These are phyloP conservation scores for Zosterops lateralis DNA, from an alignment of 2,113 vertebrate genomes.

Conservation along the genomic window DNA sequence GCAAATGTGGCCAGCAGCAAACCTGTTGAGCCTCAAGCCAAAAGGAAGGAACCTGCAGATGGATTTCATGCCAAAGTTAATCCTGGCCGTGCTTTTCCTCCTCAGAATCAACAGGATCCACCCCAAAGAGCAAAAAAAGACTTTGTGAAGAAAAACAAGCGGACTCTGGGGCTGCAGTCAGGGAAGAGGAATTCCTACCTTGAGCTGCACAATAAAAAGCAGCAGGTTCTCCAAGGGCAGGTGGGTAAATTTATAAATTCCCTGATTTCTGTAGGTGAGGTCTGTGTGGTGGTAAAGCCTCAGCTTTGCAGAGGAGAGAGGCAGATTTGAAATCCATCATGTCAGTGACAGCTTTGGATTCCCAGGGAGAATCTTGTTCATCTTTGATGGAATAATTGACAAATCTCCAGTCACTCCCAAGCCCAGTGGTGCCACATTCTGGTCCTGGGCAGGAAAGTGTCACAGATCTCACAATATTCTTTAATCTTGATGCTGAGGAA, in stretches of 20 bases:
- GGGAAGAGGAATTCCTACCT: constrained; percentile 78
- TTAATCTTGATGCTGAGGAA: background rate
- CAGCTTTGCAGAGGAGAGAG: background rate
- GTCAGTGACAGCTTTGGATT: background rate
- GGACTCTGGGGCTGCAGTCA: constrained; percentile 77
- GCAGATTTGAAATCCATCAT: background rate
- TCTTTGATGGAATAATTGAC: background rate
- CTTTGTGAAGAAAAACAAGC: constrained; percentile 84
- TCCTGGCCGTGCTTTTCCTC: background rate
- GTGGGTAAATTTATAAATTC: constrained; percentile 54
- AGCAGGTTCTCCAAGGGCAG: constrained; percentile 58
- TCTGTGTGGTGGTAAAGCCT: background rate
- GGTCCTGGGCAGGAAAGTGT: background rate
- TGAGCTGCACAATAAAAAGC: constrained; percentile 71
- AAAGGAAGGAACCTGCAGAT: background rate
- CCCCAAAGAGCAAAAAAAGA: constrained; percentile 57
- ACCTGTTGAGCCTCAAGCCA: background rate
- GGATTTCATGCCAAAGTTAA: background rate
- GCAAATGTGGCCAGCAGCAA: background rate
- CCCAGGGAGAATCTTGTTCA: background rate
- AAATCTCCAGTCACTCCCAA: background rate
- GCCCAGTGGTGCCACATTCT: background rate
- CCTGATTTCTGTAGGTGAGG: accelerated
- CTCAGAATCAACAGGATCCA: background rate
- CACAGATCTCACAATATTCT: background rate